These are phyloP conservation scores for Chymomyza caudatula DNA, from an alignment of 2,888 invertebrate species.

Conservation along the genomic window DNA sequence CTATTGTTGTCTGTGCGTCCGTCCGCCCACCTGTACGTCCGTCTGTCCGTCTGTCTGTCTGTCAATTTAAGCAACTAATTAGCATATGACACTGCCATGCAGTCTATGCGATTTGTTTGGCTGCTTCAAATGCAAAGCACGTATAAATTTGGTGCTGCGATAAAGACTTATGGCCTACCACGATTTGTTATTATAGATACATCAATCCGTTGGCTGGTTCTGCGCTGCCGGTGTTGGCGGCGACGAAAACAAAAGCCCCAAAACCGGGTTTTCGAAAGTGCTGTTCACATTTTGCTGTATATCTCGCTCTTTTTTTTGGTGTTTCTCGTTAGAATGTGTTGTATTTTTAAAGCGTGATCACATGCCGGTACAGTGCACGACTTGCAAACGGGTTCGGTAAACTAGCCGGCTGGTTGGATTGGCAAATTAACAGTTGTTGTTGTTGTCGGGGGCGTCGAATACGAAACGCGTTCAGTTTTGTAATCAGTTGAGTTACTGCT, in stretches of 20 bases:
- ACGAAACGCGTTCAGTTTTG: background rate
- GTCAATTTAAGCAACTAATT: conserved; percentile 57
- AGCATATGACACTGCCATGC: conserved; percentile 56
- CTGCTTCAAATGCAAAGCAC: conserved; percentile 66
- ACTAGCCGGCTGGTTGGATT: conserved; percentile 20
- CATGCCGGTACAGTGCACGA: conserved; percentile 31
- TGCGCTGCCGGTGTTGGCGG: conserved; percentile 51
- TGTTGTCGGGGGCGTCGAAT: conserved; percentile 23
- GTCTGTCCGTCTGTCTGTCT: conserved; percentile 4
- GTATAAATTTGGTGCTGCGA: conserved; percentile 23
- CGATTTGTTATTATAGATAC: conserved; percentile 36
- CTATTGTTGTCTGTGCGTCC: conserved; percentile 17
- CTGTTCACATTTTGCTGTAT: conserved; percentile 14
- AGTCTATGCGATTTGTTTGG: conserved; percentile 44
- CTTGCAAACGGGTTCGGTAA: conserved; percentile 42
- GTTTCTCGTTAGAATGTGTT: conserved; percentile 5
- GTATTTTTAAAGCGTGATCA: conserved; percentile 70
- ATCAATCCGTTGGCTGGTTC: conserved; percentile 38
- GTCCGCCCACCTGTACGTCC: no score
- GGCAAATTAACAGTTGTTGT: conserved; percentile 32
- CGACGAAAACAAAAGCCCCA: conserved; percentile 27
- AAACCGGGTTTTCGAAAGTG: conserved; percentile 31
- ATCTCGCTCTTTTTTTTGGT: conserved; percentile 5
- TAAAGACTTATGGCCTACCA: conserved; percentile 44
- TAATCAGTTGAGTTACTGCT: background rate